A percentile compares a stretch with the other conserved stretches of the same genome.
Conservation (phyloP, 2,113 vertebrate species). For the Microtus richardsoni region DNA sequence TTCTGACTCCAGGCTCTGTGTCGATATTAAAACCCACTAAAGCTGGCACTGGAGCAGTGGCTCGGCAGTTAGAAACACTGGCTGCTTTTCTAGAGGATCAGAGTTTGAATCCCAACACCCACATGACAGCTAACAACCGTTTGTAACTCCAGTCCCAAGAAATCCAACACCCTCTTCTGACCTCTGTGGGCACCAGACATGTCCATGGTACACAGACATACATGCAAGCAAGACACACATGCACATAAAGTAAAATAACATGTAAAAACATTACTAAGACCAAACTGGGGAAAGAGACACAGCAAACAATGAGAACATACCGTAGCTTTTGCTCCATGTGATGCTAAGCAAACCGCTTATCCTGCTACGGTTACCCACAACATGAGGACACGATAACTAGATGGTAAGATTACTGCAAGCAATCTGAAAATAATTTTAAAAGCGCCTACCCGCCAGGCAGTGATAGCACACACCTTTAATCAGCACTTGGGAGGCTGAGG, state of each 20-base stretch:
- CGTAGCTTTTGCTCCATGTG: neutral
- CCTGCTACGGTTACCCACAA: neutral
- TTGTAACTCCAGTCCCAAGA: neutral
- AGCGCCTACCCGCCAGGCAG: rapidly evolving
- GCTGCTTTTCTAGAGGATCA: neutral
- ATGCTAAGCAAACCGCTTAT: neutral
- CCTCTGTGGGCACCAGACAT: neutral
- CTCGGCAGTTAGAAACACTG: neutral
- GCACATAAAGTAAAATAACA: neutral
- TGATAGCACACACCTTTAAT: no score
- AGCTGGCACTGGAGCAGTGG: neutral
- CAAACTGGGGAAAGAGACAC: neutral
- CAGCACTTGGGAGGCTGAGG: no score
- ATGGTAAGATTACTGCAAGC: neutral
- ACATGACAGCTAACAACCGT: neutral
- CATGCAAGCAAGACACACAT: neutral
- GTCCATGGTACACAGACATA: no score
- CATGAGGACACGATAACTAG: neutral
- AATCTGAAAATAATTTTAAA: neutral
- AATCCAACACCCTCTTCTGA: neutral
- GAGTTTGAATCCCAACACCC: neutral
- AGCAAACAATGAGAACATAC: neutral
- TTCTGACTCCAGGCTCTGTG: neutral
- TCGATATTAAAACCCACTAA: neutral
- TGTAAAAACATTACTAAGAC: neutral